phyloP scores from a whole-genome alignment of 2,797 vertebrate genomes.

The Chelonia mydas region DNA sequence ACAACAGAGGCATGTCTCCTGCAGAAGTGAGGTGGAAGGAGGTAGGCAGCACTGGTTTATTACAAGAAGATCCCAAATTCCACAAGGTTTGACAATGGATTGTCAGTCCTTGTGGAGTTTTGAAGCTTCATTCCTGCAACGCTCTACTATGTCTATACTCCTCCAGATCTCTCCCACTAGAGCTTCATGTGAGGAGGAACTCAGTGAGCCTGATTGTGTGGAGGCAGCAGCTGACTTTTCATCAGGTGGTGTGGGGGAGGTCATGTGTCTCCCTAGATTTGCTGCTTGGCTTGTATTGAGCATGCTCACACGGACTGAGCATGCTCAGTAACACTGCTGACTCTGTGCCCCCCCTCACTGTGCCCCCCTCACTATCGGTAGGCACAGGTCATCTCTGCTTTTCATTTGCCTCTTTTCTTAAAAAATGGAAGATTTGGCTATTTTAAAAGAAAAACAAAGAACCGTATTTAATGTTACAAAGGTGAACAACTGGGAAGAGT shows the following conservation, averaged over 20 bases:
- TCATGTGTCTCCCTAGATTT: too few relatives aligned
- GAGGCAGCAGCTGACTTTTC: not conserved
- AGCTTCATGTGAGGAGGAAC: not conserved
- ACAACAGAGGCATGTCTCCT: not conserved
- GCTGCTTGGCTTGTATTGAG: too few relatives aligned
- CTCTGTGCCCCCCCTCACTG: too few relatives aligned
- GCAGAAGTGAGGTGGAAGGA: not conserved
- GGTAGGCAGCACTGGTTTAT: not conserved
- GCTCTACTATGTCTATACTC: not conserved
- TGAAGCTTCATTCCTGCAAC: not conserved
- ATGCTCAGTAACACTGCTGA: too few relatives aligned
- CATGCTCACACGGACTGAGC: too few relatives aligned
- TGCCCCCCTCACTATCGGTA: too few relatives aligned
- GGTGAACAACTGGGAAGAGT: constrained; percentile 35
- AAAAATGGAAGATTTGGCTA: constrained; percentile 6
- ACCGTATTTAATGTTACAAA: constrained; percentile 7
- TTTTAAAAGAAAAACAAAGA: not conserved
- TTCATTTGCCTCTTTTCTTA: not conserved
- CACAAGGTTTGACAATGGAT: not conserved
- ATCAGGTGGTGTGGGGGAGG: not conserved
- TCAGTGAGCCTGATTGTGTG: not conserved
- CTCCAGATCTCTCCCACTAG: not conserved
- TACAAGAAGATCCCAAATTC: not conserved
- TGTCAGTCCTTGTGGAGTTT: fast-evolving
- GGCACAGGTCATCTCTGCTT: too few relatives aligned